These are phyloP conservation scores for Lissonota sp. DNA, from an alignment of 2,888 invertebrate genomes.

Conservation along the genomic window DNA sequence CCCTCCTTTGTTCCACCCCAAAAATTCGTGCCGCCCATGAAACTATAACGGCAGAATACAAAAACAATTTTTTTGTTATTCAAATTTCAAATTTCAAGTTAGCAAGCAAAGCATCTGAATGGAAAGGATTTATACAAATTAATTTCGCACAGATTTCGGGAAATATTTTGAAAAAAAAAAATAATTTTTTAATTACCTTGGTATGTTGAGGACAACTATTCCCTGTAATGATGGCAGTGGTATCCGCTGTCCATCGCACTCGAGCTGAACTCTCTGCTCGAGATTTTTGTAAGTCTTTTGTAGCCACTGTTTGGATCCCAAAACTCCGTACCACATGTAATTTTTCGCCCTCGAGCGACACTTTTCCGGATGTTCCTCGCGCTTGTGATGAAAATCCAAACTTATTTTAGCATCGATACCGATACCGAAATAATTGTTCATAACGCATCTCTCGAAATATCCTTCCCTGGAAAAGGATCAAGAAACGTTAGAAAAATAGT, in stretches of 20 bases:
- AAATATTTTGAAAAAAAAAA: background rate
- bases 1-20: constrained; percentile 98
- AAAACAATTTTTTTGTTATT: no score
- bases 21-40: constrained; percentile 99
- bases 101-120: no score
- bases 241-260: constrained; percentile 98
- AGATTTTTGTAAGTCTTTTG: constrained; percentile 98
- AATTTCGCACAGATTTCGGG: no score
- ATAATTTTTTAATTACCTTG: constrained; percentile 86
- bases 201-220: constrained; percentile 98
- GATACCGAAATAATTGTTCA: constrained; percentile 99
- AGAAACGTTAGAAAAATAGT: background rate
- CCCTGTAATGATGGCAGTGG: constrained; percentile 98
- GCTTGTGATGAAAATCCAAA: constrained; percentile 97
- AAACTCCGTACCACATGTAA: constrained; percentile 97
- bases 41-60: constrained; percentile 85
- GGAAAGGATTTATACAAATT: no score
- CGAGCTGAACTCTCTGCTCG: constrained; percentile 96
- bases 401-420: constrained; percentile 99
- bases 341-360: constrained; percentile 97
- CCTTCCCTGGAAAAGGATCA: constrained; percentile 87
- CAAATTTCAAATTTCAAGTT: no score
- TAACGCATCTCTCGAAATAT: constrained; percentile 96
- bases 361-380: constrained; percentile 98
- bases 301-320: constrained; percentile 91